Base-by-base conservation (phyloP, 1,140 invertebrate species). In the Diabrotica undecimpunctata region DNA sequence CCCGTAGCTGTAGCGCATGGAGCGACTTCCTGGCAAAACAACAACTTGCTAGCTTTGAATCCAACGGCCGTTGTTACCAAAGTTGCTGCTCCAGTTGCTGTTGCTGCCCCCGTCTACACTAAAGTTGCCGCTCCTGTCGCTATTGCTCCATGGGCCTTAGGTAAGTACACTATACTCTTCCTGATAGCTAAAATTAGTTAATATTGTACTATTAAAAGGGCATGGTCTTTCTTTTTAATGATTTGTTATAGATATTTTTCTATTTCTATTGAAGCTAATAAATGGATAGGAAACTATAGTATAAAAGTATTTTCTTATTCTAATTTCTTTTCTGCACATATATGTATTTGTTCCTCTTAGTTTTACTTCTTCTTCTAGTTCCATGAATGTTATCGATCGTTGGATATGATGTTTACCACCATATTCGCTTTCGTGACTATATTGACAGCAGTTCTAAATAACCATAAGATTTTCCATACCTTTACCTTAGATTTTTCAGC, bases 21-120 rank as follows among this genome's bases (percentile, higher is more conserved):
- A 11, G 68, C 68, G 5, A 66, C 61, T 10, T 70, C 69, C 11
- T 70, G 66, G 53, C 69, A 70, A 59, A 70, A 70, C 35, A 68
- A 55, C 56, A 70, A 70, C 50, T 55, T 66, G 9, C 25, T 70
- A 6, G 52, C 66, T 37, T 14, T 70, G 11, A 62, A 70, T 13
- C 66, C 69, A 0, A 70, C 69, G 10, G 52, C 66, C 4, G 66
- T 70, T 50, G 69, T 68, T 37, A 70, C 63, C 6, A 70, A 70
- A 66, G 63, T 70, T 55, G 69, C 69, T 39, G 68, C 68, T 53
- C 68, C 68, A n/a, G 54, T 67, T 14, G 64, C 64, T 8, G 57
- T 68, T 11, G 66, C 69, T 12, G 66, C 69, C 39, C 69, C 69
- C 12, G 55, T 68, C 13, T 41, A 64, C 9, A 38, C 66, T 35